These are phyloP conservation scores for Achroia grisella DNA, from an alignment of 1,140 invertebrate genomes.

Conservation along the genomic window DNA sequence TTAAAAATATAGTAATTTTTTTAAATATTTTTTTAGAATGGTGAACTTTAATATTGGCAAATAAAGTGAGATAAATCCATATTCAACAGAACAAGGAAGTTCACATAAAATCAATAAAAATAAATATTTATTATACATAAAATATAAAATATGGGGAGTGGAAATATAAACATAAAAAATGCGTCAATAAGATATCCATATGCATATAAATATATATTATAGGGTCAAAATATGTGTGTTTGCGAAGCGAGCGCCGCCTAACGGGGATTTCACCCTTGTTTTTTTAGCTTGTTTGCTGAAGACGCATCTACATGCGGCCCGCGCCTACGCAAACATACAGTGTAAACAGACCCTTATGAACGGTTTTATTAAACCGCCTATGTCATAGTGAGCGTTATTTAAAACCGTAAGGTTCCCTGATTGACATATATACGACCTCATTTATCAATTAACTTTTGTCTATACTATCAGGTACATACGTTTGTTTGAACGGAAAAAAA, in stretches of 20 bases:
- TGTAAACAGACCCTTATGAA: slow-evolving; percentile 65
- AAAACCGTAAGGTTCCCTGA: no score
- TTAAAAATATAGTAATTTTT: no score
- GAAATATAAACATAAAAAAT: background rate
- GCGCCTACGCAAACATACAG: slow-evolving; percentile 58
- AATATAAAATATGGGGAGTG: no score
- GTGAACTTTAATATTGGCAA: no score
- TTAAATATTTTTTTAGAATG: no score
- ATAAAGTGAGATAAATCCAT: no score
- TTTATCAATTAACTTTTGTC: slow-evolving; percentile 3
- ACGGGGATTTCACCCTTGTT: slow-evolving; percentile 55
- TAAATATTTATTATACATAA: no score
- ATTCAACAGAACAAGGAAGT: no score
- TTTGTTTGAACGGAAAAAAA: no score
- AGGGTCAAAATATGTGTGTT: slow-evolving; percentile 18
- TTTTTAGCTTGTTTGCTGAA: slow-evolving; percentile 69
- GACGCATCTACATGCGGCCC: slow-evolving; percentile 63
- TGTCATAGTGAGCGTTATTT: slow-evolving; percentile 18
- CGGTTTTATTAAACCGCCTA: slow-evolving; percentile 23
- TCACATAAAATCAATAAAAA: no score
- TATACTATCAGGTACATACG: no score
- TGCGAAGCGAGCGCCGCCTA: slow-evolving; percentile 21
- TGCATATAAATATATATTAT: slow-evolving; percentile 8
- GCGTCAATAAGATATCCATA: slow-evolving; percentile 8
- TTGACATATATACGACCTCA: background rate